Conservation (phyloP, 2,797 vertebrate species). For the Chelonia mydas region DNA sequence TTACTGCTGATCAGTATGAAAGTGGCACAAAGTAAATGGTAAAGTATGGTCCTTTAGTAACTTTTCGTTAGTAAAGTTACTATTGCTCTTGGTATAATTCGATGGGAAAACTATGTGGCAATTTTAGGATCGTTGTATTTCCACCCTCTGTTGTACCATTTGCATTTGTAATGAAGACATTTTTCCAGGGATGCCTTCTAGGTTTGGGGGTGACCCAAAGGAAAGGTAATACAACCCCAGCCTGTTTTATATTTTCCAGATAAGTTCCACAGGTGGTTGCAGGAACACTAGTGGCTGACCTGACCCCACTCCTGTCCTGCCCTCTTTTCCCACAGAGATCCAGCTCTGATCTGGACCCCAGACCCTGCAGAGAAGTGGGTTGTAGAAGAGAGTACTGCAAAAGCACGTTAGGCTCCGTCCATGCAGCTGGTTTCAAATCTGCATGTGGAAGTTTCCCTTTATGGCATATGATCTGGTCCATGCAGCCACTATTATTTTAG, state of each 20-base stretch:
- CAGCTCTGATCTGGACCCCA: not conserved
- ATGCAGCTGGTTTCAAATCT: not conserved
- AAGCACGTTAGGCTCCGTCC: not conserved
- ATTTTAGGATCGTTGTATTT: not conserved
- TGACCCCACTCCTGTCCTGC: not conserved
- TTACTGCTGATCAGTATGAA: not conserved
- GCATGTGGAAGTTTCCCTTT: not conserved
- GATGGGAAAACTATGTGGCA: not conserved
- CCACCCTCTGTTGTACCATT: not conserved
- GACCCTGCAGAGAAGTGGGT: not conserved
- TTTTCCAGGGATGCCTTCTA: not conserved
- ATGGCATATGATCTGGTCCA: not conserved
- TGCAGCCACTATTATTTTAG: not conserved
- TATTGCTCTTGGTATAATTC: not conserved
- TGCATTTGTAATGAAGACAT: not conserved
- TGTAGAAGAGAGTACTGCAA: not conserved
- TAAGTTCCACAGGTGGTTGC: not conserved
- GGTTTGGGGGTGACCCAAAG: not conserved
- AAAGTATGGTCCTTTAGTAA: not conserved
- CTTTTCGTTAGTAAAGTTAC: not conserved
- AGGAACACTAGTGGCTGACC: not conserved
- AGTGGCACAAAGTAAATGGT: not conserved
- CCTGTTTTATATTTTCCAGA: accelerated
- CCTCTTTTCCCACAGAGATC: not conserved
- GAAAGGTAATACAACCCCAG: not conserved